phyloP scores from a whole-genome alignment of 37 sponge, comb jelly and placozoan species.

The Bolinopsis microptera region DNA sequence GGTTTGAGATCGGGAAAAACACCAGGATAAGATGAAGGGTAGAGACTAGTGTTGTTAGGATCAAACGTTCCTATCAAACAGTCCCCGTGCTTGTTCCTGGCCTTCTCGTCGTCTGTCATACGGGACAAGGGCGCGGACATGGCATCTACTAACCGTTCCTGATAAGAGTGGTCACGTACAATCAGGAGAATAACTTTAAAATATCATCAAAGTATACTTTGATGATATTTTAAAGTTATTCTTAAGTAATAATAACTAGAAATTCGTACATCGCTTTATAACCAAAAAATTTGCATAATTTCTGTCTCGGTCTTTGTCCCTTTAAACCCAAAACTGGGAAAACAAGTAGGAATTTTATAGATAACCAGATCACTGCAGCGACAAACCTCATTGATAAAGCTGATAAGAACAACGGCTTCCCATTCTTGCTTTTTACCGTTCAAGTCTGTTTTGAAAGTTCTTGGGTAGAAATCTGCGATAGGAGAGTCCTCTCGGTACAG shows the following conservation, averaged over 20 bases:
- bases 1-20: constrained; percentile 67
- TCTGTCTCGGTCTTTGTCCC: too few species aligned
- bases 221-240: too few species aligned
- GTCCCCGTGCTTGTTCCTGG: constrained; percentile 65
- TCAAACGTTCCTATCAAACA: constrained; percentile 65
- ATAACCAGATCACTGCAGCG: too few species aligned
- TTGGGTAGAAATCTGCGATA: constrained; percentile 86
- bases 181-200: too few species aligned
- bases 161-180: not conserved
- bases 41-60: not conserved
- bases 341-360: too few species aligned
- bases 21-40: constrained; percentile 1
- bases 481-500: constrained; percentile 74
- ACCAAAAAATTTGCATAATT: too few species aligned
- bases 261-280: too few species aligned
- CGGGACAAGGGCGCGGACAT: constrained; percentile 45
- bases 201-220: too few species aligned
- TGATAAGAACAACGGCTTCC: constrained; percentile 97
- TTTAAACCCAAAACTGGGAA: too few species aligned
- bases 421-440: constrained; percentile 97
- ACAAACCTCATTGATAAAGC: constrained; percentile 88
- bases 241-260: too few species aligned
- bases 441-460: constrained; percentile 88
- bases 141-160: constrained; percentile 66
- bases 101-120: constrained; percentile 64